phyloP scores from a whole-genome alignment of 2,797 vertebrate genomes.

The Sciaenops ocellatus region DNA sequence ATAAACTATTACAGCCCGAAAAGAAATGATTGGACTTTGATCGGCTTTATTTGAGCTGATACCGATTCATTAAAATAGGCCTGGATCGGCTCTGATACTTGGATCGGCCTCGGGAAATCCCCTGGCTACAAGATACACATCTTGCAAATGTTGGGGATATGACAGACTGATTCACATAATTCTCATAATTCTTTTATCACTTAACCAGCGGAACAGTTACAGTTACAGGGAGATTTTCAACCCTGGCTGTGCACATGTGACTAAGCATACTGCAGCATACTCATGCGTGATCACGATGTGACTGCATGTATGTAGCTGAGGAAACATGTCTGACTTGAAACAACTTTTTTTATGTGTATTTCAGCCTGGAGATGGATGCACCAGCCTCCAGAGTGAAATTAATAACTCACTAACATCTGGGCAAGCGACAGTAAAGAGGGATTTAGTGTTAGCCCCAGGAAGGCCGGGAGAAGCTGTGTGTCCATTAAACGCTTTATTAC shows the following conservation, averaged over 20 bases:
- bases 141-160: not conserved
- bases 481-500: slow-evolving; percentile 99
- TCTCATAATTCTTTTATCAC: not conserved
- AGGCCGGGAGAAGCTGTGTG: slow-evolving; percentile 96
- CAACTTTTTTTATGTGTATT: slow-evolving; percentile 72
- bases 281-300: not conserved
- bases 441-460: slow-evolving; percentile 98
- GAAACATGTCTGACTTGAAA: slow-evolving; percentile 41
- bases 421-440: slow-evolving; percentile 98
- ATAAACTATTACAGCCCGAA: too few species aligned
- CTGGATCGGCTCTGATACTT: not conserved
- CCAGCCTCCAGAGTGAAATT: slow-evolving; percentile 95
- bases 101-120: not conserved
- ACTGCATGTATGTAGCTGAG: slow-evolving; percentile 16
- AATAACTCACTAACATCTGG: slow-evolving; percentile 99
- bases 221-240: not conserved
- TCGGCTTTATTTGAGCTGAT: not conserved
- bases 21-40: not conserved
- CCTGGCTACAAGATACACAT: not conserved
- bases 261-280: not conserved
- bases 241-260: not conserved
- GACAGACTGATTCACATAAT: not conserved
- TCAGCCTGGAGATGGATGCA: slow-evolving; percentile 92
- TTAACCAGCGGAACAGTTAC: not conserved
- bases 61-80: not conserved